Conservation (phyloP, 1,140 invertebrate species). For the Marisa cornuarietis region DNA sequence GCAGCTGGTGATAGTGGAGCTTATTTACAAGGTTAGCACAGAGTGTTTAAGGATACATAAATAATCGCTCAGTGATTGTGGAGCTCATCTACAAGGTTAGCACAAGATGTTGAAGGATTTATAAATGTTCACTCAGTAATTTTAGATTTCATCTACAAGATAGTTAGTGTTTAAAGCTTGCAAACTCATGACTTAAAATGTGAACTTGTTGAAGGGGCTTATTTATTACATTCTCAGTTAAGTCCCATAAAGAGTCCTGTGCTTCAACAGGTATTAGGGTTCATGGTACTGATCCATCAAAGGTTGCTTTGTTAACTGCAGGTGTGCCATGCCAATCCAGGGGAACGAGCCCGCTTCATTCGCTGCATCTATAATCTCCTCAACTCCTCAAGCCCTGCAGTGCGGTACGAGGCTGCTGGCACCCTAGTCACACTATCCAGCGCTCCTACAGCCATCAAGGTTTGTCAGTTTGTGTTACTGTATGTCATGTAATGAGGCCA, state of each 20-base stretch:
- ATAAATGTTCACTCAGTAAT: too few species aligned
- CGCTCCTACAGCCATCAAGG: slow-evolving; percentile 96
- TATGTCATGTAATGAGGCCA: too few species aligned
- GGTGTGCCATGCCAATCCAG: slow-evolving; percentile 97
- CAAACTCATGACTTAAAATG: too few species aligned
- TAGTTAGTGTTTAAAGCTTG: too few species aligned
- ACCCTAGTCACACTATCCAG: slow-evolving; percentile 99
- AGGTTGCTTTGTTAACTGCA: slow-evolving; percentile 54
- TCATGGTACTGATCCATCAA: slow-evolving; percentile 1
- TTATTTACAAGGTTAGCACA: slow-evolving; percentile 92
- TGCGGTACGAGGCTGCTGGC: slow-evolving; percentile 97
- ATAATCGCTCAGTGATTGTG: slow-evolving; percentile 75
- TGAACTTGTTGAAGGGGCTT: background rate
- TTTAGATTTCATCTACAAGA: too few species aligned
- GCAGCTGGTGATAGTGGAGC: slow-evolving; percentile 98
- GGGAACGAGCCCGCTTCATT: slow-evolving; percentile 95
- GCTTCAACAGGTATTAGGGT: background rate
- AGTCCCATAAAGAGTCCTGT: background rate
- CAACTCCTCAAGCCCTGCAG: slow-evolving; percentile 95
- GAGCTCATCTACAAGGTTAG: slow-evolving; percentile 98
- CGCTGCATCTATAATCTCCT: slow-evolving; percentile 96
- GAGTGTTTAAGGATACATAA: too few species aligned
- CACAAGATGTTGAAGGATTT: background rate
- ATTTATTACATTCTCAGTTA: background rate
- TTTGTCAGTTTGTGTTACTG: slow-evolving; percentile 45